Base-by-base conservation (phyloP, 2,113 vertebrate species). In the Psettodes erumei region DNA sequence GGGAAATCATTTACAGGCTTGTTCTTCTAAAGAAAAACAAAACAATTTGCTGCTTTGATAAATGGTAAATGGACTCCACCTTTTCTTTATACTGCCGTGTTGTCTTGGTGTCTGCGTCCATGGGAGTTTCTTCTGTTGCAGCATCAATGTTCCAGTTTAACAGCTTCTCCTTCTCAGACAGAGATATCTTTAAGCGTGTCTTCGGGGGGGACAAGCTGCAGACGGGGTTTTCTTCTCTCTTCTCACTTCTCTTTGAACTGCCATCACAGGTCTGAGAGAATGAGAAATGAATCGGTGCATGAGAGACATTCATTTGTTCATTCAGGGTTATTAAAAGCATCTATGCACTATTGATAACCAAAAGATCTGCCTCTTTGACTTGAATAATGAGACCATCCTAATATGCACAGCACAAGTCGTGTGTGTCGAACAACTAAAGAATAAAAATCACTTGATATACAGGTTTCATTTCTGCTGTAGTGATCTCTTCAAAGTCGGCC, bases 111-210 rank as follows among this genome's bases (percentile, higher is more conserved):
- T 48, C 28, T 2, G 8, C 1, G 32, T 50, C 45, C 0, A 6
- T 18, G 0, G 45, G 30, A 32, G 64, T 33, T 25, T 82, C 83
- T 23, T 90, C 90, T 12, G 77, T 42, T 28, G 82, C 27, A 3
- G 48, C 23, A 30, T 65, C 33, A 7, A 83, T 6, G 16, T 94
- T 87, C 91, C 92, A 94, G 72, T 87, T 78, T 23, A 93, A 85
- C 9, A 93, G 91, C 77, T 85, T 92, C 81, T 92, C 88, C 59
- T 91, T 94, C n/a, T 91, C 86, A 5, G 74, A 47, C 0, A 3
- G 37, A 8, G 93, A 87, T 9, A 93, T 37, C 4, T 48, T 48
- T 66, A 94, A 71, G 45, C 84, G 82, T 38, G 90, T 94, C 75
- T 85, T 94, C 0, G 71, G 77, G 13, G 47, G 71, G 12, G 84